Evolutionary conservation across 1,140 invertebrate genomes (phyloP), one percentile per base, ranked within the genome.

Genomic region (Hylaeus anthracinus): DNA sequence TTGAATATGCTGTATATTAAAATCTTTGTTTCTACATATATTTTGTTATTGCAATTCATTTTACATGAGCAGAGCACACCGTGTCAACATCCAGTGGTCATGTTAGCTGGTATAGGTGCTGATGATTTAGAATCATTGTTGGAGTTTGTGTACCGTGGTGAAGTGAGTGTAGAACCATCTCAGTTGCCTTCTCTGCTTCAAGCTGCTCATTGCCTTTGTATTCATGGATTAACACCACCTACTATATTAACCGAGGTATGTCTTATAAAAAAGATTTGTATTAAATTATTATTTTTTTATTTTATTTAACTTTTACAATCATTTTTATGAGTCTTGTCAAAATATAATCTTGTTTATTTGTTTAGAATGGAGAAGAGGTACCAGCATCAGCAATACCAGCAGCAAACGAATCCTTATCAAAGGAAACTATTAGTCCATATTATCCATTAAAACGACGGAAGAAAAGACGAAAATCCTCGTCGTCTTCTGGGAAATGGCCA

Each of bases 51-150:
- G 41, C 55, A 45, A 69, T 64, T 48, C 73, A 45, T 64, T 65
- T 14, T 72, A 53, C 14, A 73, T 58, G 9, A 71, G 45, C 6
- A 95, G 95, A 95, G 94, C 79, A 95, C 95, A 70, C 94, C 95
- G 85, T 95, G 95, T 88, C 94, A 95, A 83, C 95, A 95, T 93
- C 95, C 95, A 72, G 95, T 95, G n/a, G 94, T 95, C 2, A 95
- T 95, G 95, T 89, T 95, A 85, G 95, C 95, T 26, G 95, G 95
- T 66, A 94, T 95, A 37, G 94, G 94, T 75, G 95, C 95, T 43
- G 93, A 94, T 85, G 95, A 95, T 89, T 90, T 95, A 74, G 95
- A 95, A 86, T 94, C 95, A 60, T 86, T 95, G 60, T 86, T 95
- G 74, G 95, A 95, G 90, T 95, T 95, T 92, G 95, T 95, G 67